Evolutionary conservation across 2,113 vertebrate species (phyloP).

Genomic region (Crotophaga sulcirostris): DNA sequence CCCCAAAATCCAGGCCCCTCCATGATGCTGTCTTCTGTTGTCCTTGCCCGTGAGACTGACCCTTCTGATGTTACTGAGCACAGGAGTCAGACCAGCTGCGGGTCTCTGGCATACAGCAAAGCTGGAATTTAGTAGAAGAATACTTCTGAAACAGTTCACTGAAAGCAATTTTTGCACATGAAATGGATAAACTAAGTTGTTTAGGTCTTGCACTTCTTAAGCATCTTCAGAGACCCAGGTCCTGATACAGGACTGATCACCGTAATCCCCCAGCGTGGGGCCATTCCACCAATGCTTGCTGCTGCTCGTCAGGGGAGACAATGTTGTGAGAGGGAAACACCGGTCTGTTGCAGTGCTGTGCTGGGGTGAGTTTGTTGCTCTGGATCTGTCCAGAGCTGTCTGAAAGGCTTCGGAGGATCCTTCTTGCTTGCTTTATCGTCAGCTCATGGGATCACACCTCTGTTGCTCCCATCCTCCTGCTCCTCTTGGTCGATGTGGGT

Average conservation of each 20-base stretch:
- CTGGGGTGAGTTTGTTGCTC: neutral
- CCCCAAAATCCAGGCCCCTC: neutral
- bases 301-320: neutral
- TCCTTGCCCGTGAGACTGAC: neutral
- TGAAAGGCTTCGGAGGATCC: neutral
- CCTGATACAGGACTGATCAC: neutral
- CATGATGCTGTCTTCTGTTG: neutral
- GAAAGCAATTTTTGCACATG: neutral
- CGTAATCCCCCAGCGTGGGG: accelerated
- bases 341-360: neutral
- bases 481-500: neutral
- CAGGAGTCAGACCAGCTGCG: neutral
- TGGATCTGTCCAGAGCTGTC: neutral
- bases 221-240: neutral
- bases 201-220: neutral
- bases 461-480: neutral
- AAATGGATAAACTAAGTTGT: neutral
- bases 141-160: neutral
- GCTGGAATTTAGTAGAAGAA: neutral
- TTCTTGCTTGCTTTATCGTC: neutral
- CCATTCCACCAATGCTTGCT: neutral
- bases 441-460: neutral
- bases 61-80: neutral
- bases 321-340: neutral
- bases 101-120: neutral